A percentile compares a stretch with the other conserved stretches of the same genome.
These are phyloP conservation scores for Drosophila histrio DNA, from an alignment of 2,888 invertebrate species.

Conservation along the genomic window DNA sequence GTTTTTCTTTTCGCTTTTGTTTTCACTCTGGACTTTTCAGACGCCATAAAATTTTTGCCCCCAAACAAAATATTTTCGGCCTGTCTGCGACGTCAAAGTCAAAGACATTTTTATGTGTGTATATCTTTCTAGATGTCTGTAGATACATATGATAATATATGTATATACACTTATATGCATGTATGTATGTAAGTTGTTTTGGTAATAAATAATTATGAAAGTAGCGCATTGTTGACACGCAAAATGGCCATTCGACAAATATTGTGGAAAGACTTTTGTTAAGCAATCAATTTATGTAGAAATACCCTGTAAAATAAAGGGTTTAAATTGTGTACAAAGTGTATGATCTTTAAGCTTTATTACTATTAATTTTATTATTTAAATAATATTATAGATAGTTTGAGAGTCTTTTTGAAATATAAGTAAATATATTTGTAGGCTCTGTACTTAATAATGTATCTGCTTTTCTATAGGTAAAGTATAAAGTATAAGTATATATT, in stretches of 20 bases:
- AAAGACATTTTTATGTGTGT: slow-evolving; percentile 48
- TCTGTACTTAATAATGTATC: too few relatives aligned
- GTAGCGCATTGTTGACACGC: slow-evolving; percentile 54
- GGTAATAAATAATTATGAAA: slow-evolving; percentile 33
- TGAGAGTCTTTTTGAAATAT: too few relatives aligned
- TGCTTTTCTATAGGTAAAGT: too few relatives aligned
- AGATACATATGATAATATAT: slow-evolving; percentile 10
- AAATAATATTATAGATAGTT: too few relatives aligned
- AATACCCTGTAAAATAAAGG: slow-evolving; percentile 21
- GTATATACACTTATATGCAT: background rate
- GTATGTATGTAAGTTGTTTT: slow-evolving; percentile 44
- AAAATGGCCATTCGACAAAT: slow-evolving; percentile 46
- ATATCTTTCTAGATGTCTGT: slow-evolving; percentile 4
- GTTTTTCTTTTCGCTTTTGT: slow-evolving; percentile 33
- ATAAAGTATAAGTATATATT: too few relatives aligned
- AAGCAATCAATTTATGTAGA: slow-evolving; percentile 13
- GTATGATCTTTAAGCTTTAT: too few relatives aligned
- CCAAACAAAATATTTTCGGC: slow-evolving; percentile 42
- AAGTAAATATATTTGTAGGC: too few relatives aligned
- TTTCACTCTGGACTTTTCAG: slow-evolving; percentile 32
- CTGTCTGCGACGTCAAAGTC: slow-evolving; percentile 65
- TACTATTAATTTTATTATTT: too few relatives aligned
- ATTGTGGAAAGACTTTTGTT: slow-evolving; percentile 13
- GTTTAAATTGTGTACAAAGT: background rate
- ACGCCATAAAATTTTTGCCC: slow-evolving; percentile 31